Conservation (phyloP, 2,113 vertebrate species). For the Sterna hirundo region DNA sequence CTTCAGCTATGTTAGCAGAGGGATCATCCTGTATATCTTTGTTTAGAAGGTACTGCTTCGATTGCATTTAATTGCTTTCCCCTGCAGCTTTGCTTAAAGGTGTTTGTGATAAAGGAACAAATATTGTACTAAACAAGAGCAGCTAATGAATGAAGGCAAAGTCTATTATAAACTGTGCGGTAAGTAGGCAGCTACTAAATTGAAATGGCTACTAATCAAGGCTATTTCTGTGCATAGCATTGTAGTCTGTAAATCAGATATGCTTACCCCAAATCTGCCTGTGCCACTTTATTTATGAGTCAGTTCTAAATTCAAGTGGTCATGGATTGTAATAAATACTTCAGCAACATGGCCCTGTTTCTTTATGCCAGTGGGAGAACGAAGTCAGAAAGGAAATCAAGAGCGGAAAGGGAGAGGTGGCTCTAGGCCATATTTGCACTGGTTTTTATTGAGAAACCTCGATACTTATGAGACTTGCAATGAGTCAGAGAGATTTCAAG, state of each 20-base stretch:
- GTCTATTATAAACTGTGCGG: neutral
- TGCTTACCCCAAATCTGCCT: neutral
- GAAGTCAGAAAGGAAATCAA: neutral
- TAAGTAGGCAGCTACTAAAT: neutral
- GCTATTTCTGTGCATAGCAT: neutral
- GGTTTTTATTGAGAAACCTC: neutral
- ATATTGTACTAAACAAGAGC: neutral
- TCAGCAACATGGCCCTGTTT: neutral
- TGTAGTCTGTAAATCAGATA: slow-evolving; percentile 13
- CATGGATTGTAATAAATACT: neutral
- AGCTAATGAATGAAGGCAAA: slow-evolving; percentile 1
- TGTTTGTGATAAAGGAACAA: neutral
- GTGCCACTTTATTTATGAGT: slow-evolving; percentile 3
- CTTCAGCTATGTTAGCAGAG: slow-evolving; percentile 12
- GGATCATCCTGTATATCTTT: slow-evolving; percentile 11
- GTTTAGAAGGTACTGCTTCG: neutral
- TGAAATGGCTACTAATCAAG: neutral
- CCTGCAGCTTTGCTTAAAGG: slow-evolving; percentile 22
- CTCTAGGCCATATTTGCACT: neutral
- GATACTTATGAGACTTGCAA: neutral
- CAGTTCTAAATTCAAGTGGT: neutral
- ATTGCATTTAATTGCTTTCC: slow-evolving; percentile 24
- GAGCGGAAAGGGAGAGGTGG: neutral
- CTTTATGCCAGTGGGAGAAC: neutral
- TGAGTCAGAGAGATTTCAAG: neutral